phyloP scores from a whole-genome alignment of 2,797 vertebrate species.

The Thaleichthys pacificus region DNA sequence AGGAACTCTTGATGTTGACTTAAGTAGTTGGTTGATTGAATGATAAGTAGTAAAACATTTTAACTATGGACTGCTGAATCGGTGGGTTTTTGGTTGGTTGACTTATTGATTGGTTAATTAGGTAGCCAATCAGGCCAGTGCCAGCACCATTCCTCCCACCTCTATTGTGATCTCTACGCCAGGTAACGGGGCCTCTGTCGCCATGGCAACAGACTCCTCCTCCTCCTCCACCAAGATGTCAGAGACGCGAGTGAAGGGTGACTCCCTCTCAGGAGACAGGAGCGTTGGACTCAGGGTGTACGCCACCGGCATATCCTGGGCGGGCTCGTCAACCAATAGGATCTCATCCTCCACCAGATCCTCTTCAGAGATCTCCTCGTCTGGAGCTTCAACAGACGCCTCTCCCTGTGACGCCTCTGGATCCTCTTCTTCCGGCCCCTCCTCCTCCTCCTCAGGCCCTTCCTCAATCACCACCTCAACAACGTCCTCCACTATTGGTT shows the following conservation, averaged over 20 bases:
- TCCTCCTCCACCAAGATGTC: conserved; percentile 17
- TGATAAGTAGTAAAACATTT: no score
- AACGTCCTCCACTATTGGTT: background rate
- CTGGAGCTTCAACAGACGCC: conserved; percentile 28
- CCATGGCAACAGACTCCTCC: background rate
- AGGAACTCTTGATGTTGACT: no score
- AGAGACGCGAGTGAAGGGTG: conserved; percentile 56
- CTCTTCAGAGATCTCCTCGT: conserved; percentile 46
- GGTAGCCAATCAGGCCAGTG: background rate
- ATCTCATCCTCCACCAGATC: conserved; percentile 63
- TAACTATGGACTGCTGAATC: no score
- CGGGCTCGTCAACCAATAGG: conserved; percentile 49
- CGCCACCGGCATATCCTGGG: conserved; percentile 30
- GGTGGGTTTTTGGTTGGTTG: no score
- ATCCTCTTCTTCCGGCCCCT: conserved; percentile 29
- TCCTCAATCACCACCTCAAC: background rate
- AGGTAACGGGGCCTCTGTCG: conserved; percentile 2
- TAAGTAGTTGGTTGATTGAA: no score
- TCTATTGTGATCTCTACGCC: conserved; percentile 47
- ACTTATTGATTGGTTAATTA: no score
- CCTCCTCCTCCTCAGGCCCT: conserved; percentile 4
- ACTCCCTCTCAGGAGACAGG: conserved; percentile 63
- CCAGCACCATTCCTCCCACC: conserved; percentile 44
- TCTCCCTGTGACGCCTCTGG: conserved; percentile 33
- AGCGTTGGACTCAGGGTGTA: conserved; percentile 42